Percentiles rank a stretch among this genome's conserved stretches.
These are phyloP conservation scores for Taurulus bubalis DNA, from an alignment of 2,113 vertebrate genomes.

Conservation along the genomic window DNA sequence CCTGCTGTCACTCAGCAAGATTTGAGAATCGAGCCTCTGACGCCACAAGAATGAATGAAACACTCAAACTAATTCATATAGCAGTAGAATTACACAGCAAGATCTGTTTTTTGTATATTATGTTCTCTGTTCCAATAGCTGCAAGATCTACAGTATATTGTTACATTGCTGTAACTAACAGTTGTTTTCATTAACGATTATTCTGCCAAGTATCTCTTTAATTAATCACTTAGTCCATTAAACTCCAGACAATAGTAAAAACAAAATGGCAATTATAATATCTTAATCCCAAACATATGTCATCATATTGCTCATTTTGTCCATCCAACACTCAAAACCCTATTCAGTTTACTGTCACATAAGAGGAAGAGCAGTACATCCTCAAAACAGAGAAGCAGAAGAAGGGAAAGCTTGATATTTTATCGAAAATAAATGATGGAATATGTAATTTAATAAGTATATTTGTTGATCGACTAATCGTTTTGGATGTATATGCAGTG, in stretches of 20 bases:
- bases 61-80: slow-evolving; percentile 8
- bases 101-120: background rate
- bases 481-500: background rate
- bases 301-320: background rate
- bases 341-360: background rate
- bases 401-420: background rate
- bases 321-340: background rate
- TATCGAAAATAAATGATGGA: background rate
- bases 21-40: background rate
- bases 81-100: slow-evolving; percentile 2
- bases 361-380: background rate
- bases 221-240: background rate
- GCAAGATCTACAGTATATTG: background rate
- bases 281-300: background rate
- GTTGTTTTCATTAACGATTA: background rate
- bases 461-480: background rate
- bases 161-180: background rate
- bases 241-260: background rate
- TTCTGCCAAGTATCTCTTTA: background rate
- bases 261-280: background rate
- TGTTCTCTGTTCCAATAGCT: background rate
- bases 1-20: background rate
- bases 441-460: too few species aligned
- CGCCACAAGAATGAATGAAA: background rate
- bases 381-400: background rate